Conservation (phyloP, 1,140 invertebrate species). For the Orchesella cincta region DNA sequence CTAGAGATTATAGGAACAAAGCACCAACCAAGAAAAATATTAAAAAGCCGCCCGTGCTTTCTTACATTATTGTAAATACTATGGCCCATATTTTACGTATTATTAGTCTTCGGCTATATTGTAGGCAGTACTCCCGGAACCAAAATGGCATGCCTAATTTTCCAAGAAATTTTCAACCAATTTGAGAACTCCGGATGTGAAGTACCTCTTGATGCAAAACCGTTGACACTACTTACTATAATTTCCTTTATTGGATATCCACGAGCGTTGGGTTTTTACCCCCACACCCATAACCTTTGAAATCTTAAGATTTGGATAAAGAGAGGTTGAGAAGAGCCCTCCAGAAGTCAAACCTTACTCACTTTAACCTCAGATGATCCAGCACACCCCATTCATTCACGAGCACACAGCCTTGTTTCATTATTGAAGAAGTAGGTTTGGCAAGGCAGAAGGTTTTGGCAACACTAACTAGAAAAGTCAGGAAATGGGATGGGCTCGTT, state of each 20-base stretch:
- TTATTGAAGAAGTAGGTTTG: slow-evolving; percentile 18
- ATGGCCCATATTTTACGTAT: no score
- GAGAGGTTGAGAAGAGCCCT: slow-evolving; percentile 17
- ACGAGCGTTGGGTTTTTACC: neutral
- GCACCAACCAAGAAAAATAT: no score
- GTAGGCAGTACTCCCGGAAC: no score
- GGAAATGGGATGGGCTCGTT: slow-evolving; percentile 19
- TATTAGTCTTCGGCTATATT: no score
- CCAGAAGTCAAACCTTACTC: slow-evolving; percentile 7
- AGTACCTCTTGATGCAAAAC: no score
- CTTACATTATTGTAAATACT: no score
- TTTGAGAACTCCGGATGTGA: neutral
- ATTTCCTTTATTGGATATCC: no score
- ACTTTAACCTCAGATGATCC: slow-evolving; percentile 7
- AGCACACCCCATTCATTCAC: slow-evolving; percentile 23
- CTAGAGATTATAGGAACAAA: no score
- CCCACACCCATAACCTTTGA: neutral
- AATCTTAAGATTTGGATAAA: neutral
- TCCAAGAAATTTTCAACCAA: no score
- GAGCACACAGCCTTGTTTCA: neutral
- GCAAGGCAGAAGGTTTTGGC: slow-evolving; percentile 12
- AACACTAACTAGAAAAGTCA: neutral
- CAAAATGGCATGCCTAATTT: no score
- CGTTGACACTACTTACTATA: no score
- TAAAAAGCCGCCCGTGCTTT: no score